These are phyloP conservation scores for Rhabdomys dilectus DNA, from an alignment of 2,113 vertebrate genomes.

Conservation along the genomic window DNA sequence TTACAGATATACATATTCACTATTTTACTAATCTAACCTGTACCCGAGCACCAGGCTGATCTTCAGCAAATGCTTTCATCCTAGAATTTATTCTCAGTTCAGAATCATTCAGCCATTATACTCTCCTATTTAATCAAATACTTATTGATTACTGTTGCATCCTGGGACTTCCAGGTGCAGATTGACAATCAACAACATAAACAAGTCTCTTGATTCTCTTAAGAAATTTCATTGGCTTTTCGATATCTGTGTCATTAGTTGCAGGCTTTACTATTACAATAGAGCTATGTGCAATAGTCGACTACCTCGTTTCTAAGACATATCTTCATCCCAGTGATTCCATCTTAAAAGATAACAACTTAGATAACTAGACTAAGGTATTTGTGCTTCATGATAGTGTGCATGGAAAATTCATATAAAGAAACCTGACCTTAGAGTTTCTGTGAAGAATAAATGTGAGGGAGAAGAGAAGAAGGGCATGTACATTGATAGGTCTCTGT, in stretches of 20 bases:
- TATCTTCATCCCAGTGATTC: slow-evolving; percentile 3
- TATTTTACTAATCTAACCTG: background rate
- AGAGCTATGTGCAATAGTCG: background rate
- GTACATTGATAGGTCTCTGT: background rate
- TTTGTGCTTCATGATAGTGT: background rate
- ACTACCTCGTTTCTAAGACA: background rate
- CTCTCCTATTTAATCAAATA: background rate
- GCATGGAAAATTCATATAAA: background rate
- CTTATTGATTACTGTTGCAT: background rate
- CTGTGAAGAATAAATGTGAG: background rate
- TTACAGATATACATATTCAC: background rate
- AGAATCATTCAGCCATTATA: background rate
- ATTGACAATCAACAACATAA: background rate
- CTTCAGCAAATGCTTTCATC: slow-evolving; percentile 6
- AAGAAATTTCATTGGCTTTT: background rate
- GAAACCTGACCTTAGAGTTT: background rate
- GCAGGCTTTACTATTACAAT: slow-evolving; percentile 2
- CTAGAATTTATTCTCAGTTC: background rate
- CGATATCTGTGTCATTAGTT: background rate
- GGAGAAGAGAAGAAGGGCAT: background rate
- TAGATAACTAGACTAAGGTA: background rate
- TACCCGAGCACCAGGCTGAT: background rate
- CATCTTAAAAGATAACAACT: background rate
- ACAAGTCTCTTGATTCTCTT: background rate
- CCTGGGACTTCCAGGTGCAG: background rate